These are phyloP conservation scores for Momotus momota DNA, from an alignment of 2,797 vertebrate species.

Conservation along the genomic window DNA sequence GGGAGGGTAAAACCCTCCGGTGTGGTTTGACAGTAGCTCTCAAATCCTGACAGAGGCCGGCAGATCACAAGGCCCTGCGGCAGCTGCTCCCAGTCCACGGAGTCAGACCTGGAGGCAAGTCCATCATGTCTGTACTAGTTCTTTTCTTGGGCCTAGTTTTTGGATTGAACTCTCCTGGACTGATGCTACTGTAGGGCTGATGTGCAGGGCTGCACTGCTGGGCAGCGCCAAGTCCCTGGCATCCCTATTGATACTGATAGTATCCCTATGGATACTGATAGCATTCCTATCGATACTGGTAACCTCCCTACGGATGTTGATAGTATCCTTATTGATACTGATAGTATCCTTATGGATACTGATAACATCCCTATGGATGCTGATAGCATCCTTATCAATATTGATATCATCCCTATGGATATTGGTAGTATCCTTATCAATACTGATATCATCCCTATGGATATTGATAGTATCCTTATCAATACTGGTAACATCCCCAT, in stretches of 20 bases:
- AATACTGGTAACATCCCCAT: too few relatives aligned
- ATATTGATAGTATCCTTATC: too few relatives aligned
- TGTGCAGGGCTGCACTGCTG: not conserved
- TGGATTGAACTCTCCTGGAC: not conserved
- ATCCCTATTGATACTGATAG: not conserved
- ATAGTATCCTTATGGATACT: not conserved
- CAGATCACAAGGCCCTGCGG: not conserved
- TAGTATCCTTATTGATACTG: not conserved
- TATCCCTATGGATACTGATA: not conserved
- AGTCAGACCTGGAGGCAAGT: accelerated
- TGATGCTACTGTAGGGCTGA: not conserved
- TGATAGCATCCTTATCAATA: too few relatives aligned
- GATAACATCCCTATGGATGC: not conserved
- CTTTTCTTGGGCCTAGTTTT: not conserved
- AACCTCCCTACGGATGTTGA: not conserved
- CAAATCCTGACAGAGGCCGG: not conserved
- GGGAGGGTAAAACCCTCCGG: not conserved
- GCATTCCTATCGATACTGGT: not conserved
- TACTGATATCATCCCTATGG: too few relatives aligned
- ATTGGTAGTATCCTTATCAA: too few relatives aligned
- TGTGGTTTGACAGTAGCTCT: not conserved
- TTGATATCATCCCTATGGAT: too few relatives aligned
- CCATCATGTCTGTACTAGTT: not conserved
- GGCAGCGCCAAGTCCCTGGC: not conserved
- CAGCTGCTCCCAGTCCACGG: accelerated